Evolutionary conservation across 2,797 vertebrate genomes (phyloP).

Genomic region (Clarias platycephalus): DNA sequence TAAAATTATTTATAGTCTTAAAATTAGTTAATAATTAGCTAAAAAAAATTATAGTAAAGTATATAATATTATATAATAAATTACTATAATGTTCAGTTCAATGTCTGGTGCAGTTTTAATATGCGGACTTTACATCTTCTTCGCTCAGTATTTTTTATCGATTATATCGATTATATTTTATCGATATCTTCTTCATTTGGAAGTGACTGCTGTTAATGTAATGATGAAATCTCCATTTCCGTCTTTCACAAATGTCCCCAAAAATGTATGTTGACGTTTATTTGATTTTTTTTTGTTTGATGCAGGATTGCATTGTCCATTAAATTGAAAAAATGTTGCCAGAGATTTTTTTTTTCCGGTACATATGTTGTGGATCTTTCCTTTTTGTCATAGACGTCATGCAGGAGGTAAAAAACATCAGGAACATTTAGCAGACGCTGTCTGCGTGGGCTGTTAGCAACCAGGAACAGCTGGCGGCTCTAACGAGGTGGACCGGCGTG

Average conservation of each 20-base stretch:
- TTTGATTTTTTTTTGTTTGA: neutral
- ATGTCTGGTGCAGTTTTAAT: neutral
- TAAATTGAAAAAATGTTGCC: neutral
- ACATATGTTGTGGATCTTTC: no score
- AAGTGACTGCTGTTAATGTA: neutral
- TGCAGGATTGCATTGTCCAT: neutral
- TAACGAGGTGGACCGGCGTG: constrained; percentile 21
- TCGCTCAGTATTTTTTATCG: neutral
- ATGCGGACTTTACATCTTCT: neutral
- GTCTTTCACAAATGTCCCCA: neutral
- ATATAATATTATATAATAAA: no score
- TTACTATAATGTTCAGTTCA: neutral
- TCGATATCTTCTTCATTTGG: neutral
- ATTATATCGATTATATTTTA: no score
- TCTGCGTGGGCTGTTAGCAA: constrained; percentile 8
- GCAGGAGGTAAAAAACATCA: neutral
- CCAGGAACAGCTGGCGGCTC: constrained; percentile 13
- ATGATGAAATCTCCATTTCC: neutral
- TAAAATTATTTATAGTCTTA: neutral
- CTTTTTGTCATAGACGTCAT: neutral
- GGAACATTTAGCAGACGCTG: neutral
- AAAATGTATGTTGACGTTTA: neutral
- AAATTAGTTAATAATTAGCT: neutral
- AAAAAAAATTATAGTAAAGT: no score
- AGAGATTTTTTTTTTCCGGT: neutral